Evolutionary conservation across 2,797 vertebrate species (phyloP).

Genomic region (Gymnothorax javanicus): DNA sequence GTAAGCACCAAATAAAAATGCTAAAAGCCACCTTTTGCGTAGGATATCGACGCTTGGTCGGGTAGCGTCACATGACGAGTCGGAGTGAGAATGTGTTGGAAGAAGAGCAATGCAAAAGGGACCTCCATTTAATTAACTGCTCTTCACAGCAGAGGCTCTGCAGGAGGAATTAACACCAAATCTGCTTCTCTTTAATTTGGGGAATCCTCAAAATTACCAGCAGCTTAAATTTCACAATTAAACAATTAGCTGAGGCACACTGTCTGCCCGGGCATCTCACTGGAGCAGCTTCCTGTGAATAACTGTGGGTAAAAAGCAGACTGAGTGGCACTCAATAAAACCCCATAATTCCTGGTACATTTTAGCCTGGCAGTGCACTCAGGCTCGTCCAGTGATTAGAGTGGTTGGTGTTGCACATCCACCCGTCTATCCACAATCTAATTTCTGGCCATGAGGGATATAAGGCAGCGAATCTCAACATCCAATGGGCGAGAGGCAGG

Average conservation of each 20-base stretch:
- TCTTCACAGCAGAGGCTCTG: conserved; percentile 13
- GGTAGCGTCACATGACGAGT: too few relatives aligned
- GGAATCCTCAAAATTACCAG: conserved; percentile 28
- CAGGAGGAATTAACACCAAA: conserved; percentile 35
- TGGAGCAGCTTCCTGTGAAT: conserved; percentile 10
- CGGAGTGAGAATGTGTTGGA: too few relatives aligned
- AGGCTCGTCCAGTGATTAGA: background rate
- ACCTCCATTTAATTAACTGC: conserved; percentile 22
- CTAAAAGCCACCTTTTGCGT: too few relatives aligned
- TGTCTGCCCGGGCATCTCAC: background rate
- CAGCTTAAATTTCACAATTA: conserved; percentile 18
- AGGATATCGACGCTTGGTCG: too few relatives aligned
- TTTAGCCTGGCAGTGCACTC: background rate
- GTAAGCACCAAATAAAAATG: too few relatives aligned
- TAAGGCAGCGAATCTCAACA: too few relatives aligned
- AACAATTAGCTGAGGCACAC: background rate
- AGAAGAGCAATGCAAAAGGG: too few relatives aligned
- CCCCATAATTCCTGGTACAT: background rate
- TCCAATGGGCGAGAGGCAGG: too few relatives aligned
- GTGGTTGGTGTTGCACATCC: background rate
- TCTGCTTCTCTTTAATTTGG: conserved; percentile 42
- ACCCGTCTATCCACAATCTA: too few relatives aligned
- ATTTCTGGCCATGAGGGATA: too few relatives aligned
- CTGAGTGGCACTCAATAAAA: background rate
- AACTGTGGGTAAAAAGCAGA: conserved; percentile 6